phyloP scores from a whole-genome alignment of 2,888 invertebrate species.

The Aplocera efformata region DNA sequence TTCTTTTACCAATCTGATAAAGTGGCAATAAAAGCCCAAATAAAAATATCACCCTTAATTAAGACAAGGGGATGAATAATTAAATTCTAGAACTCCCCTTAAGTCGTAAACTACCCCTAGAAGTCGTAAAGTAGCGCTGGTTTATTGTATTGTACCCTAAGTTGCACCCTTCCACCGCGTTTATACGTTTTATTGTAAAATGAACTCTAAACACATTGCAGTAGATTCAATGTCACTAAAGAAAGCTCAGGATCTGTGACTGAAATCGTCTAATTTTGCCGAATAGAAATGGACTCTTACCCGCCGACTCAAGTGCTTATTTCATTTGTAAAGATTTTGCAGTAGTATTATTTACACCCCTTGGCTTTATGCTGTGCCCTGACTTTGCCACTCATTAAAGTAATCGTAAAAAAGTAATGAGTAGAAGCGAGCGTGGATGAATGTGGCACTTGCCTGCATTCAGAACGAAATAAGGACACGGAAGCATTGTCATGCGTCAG shows the following conservation, averaged over 20 bases:
- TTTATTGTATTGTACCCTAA: slow-evolving; percentile 37
- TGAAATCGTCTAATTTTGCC: too few relatives aligned
- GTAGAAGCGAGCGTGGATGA: slow-evolving; percentile 1
- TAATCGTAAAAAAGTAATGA: slow-evolving; percentile 17
- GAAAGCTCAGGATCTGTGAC: too few relatives aligned
- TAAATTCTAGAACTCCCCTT: slow-evolving; percentile 37
- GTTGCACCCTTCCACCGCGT: slow-evolving; percentile 14
- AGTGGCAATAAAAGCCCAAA: slow-evolving; percentile 6
- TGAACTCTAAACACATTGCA: too few relatives aligned
- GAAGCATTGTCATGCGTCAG: too few relatives aligned
- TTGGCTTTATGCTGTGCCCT: slow-evolving; percentile 7
- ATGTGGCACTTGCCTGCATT: slow-evolving; percentile 1
- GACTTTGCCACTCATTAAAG: slow-evolving; percentile 13
- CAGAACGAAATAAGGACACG: too few relatives aligned
- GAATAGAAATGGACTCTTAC: too few relatives aligned
- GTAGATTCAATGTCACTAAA: too few relatives aligned
- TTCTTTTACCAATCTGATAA: slow-evolving; percentile 7
- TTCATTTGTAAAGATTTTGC: too few relatives aligned
- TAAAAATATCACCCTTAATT: slow-evolving; percentile 21
- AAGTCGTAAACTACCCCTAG: slow-evolving; percentile 49
- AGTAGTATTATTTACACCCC: background rate
- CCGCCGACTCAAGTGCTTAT: too few relatives aligned
- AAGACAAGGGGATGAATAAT: slow-evolving; percentile 34
- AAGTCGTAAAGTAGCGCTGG: slow-evolving; percentile 50
- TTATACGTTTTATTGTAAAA: slow-evolving; percentile 10